These are phyloP conservation scores for Conistra vaccinii DNA, from an alignment of 2,888 invertebrate species.

Conservation along the genomic window DNA sequence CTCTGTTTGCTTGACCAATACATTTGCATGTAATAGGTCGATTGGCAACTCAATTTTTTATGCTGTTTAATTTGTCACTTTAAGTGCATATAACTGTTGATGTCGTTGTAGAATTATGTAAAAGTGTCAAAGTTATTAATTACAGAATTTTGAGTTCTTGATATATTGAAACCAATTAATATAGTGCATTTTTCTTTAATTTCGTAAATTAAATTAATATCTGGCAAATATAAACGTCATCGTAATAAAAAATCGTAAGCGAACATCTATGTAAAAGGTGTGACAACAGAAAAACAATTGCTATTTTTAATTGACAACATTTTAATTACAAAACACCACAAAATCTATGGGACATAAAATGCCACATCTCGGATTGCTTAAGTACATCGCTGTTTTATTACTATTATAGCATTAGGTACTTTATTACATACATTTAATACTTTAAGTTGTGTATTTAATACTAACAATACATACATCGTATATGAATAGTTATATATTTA, in stretches of 20 bases:
- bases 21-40: conserved; percentile 41
- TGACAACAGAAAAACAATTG: conserved; percentile 72
- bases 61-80: conserved; percentile 17
- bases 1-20: conserved; percentile 58
- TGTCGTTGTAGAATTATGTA: neutral
- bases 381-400: conserved; percentile 84
- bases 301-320: conserved; percentile 89
- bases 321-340: conserved; percentile 91
- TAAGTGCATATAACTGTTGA: conserved; percentile 13
- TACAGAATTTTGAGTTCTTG: neutral
- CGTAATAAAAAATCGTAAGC: conserved; percentile 54
- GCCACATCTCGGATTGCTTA: conserved; percentile 86
- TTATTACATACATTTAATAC: conserved; percentile 84
- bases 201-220: conserved; percentile 67
- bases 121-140: conserved; percentile 14
- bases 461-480: conserved; percentile 87
- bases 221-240: conserved; percentile 64
- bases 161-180: conserved; percentile 61
- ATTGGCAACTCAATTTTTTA: conserved; percentile 34
- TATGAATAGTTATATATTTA: conserved; percentile 80
- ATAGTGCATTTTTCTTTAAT: conserved; percentile 70
- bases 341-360: conserved; percentile 88
- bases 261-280: conserved; percentile 50
- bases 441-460: conserved; percentile 87
- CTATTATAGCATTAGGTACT: conserved; percentile 85